A percentile compares a stretch with the other conserved stretches of the same genome.
phyloP scores from a whole-genome alignment of 1,140 invertebrate species.

The Drosophila saltans region DNA sequence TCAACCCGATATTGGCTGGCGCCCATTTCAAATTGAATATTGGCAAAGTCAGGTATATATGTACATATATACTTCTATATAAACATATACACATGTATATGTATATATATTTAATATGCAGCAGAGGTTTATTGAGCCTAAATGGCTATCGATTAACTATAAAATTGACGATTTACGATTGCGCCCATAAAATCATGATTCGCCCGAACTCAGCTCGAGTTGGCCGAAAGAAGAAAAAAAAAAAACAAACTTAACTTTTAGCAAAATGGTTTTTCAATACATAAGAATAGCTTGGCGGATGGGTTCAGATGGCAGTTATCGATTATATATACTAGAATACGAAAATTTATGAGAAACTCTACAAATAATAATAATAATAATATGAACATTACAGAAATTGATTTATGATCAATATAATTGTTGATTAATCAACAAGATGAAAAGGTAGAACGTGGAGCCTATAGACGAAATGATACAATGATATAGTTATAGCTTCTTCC shows the following conservation, averaged over 20 bases:
- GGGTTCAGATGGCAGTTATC: constrained; percentile 18
- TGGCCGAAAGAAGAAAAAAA: not conserved
- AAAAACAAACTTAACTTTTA: constrained; percentile 4
- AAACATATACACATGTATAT: not conserved
- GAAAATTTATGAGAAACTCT: constrained; percentile 54
- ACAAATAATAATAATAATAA: constrained; percentile 3
- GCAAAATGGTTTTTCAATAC: constrained; percentile 26
- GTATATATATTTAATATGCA: constrained; percentile 67
- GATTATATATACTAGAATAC: constrained; percentile 40
- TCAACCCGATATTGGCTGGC: constrained; percentile 54
- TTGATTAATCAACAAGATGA: constrained; percentile 35
- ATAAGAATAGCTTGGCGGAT: not conserved
- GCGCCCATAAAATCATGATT: constrained; percentile 67
- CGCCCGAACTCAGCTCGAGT: constrained; percentile 24
- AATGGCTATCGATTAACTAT: constrained; percentile 77
- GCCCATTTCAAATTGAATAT: constrained; percentile 30
- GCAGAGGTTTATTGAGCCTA: constrained; percentile 55
- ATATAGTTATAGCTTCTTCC: constrained; percentile 24
- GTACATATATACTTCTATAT: constrained; percentile 14
- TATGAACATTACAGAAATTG: constrained; percentile 40
- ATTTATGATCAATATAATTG: constrained; percentile 51
- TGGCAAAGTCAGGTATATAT: constrained; percentile 16
- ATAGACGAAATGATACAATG: not conserved
- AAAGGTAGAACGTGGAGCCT: constrained; percentile 25
- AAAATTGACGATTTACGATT: constrained; percentile 71